A percentile compares a stretch with the other conserved stretches of the same genome.
These are phyloP conservation scores for Oryzias woworae DNA, from an alignment of 2,113 vertebrate species.

Conservation along the genomic window DNA sequence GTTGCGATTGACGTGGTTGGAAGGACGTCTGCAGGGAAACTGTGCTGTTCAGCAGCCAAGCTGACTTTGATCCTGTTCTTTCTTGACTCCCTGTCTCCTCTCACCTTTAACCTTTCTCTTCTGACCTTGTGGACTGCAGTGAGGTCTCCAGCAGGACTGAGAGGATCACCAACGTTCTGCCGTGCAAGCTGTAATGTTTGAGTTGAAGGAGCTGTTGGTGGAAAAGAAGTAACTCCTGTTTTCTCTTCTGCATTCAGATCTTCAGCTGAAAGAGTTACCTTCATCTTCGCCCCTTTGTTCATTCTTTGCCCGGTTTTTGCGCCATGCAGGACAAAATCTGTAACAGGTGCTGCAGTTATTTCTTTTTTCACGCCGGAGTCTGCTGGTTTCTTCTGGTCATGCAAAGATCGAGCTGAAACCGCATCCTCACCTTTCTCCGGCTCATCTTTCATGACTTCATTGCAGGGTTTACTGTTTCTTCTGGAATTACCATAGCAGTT, in stretches of 20 bases:
- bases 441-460: conserved; percentile 75
- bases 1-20: not conserved
- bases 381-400: conserved; percentile 21
- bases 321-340: not conserved
- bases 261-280: conserved; percentile 13
- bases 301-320: conserved; percentile 30
- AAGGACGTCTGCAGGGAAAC: conserved; percentile 32
- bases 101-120: conserved; percentile 64
- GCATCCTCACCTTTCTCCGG: conserved; percentile 43
- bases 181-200: not conserved
- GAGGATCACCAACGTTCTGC: conserved; percentile 41
- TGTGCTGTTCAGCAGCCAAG: conserved; percentile 1
- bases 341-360: not conserved
- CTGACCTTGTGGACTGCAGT: conserved; percentile 41
- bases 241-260: conserved; percentile 23
- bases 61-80: conserved; percentile 53
- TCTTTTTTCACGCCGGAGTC: not conserved
- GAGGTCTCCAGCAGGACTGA: conserved; percentile 21
- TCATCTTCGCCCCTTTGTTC: conserved; percentile 37
- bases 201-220: conserved; percentile 14
- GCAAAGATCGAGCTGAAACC: conserved; percentile 16
- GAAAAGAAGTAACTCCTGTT: conserved; percentile 19
- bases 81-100: conserved; percentile 25
- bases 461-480: conserved; percentile 66
- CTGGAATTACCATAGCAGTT: conserved; percentile 42